Evolutionary conservation across 2,113 vertebrate genomes (phyloP), one percentile per base, ranked within the genome.

Genomic region (Manacus vitellinus): DNA sequence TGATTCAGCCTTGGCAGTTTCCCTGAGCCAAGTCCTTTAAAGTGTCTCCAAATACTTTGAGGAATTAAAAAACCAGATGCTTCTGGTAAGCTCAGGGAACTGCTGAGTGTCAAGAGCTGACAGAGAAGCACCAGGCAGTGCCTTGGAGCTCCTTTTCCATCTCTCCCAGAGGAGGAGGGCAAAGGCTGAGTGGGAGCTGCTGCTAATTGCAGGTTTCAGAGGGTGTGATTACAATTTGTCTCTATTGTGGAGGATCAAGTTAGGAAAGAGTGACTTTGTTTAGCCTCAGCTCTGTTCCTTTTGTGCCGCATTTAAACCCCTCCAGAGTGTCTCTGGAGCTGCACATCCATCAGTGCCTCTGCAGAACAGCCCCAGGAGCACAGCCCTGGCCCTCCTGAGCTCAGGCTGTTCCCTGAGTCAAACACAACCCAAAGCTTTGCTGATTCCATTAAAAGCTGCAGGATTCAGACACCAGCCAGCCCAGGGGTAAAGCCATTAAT

Each of bases 171-270:
- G 39, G 35, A 84, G 67, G 67, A 78, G 62, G 83, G 71, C 73
- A 62, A 5, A 70, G 80, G 82, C 37, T 67, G 86, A 63, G 47
- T 61, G 62, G 89, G 84, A 82, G 43, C 65, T 86, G 72, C 85
- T 90, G 78, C n/a, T 83, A 94, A 59, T 44, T 84, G 87, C 70
- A 79, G 86, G 37, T 91, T 82, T 91, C 92, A 79, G 79, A 88
- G 89, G 66, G 21, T 62, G 47, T 56, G 73, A 95, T 93, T 67
- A 56, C 73, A 88, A 89, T 93, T 93, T 96, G 76, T 43, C 61
- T 88, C 84, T 81, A 73, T 81, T 93, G 91, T 92, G 89, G 85
- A 55, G 6, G 14, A 78, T 75, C 76, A 83, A 71, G 76, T 92
- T 94, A 55, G 66, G 88, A 56, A 88, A 91, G 35, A 87, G 77